Conservation (phyloP, 2,113 vertebrate genomes). For the Mobula hypostoma region DNA sequence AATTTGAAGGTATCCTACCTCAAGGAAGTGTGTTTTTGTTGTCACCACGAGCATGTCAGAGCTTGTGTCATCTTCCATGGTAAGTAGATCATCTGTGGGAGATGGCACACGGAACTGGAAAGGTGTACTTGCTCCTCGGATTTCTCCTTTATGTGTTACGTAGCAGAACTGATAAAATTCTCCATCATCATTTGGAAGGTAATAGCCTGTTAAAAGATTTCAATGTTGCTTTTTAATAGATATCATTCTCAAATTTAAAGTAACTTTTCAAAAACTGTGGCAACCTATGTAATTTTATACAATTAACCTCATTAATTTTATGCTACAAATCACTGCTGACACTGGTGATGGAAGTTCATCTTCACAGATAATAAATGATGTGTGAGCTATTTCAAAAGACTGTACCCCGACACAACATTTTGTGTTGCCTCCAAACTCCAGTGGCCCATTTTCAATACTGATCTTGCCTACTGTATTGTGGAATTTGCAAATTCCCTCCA, state of each 20-base stretch:
- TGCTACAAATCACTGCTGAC: not conserved
- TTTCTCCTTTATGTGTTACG: conserved; percentile 94
- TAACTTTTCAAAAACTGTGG: not conserved
- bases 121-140: conserved; percentile 94
- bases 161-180: conserved; percentile 99
- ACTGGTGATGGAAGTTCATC: not conserved
- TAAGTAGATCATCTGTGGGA: conserved; percentile 86
- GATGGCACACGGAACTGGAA: conserved; percentile 87
- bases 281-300: not conserved
- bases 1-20: conserved; percentile 59
- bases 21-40: conserved; percentile 86
- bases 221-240: not conserved
- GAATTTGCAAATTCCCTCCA: too few relatives aligned
- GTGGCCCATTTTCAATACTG: too few relatives aligned
- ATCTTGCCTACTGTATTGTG: too few relatives aligned
- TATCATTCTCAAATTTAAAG: conserved; percentile 43
- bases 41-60: conserved; percentile 97
- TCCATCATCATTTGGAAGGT: conserved; percentile 90
- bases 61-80: conserved; percentile 92
- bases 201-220: conserved; percentile 68
- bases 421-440: too few relatives aligned
- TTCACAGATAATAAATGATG: not conserved
- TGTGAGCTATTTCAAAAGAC: not conserved
- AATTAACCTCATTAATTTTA: conserved; percentile 1
- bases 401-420: too few relatives aligned